Conservation (phyloP, 2,113 vertebrate species). For the Butorides virescens region DNA sequence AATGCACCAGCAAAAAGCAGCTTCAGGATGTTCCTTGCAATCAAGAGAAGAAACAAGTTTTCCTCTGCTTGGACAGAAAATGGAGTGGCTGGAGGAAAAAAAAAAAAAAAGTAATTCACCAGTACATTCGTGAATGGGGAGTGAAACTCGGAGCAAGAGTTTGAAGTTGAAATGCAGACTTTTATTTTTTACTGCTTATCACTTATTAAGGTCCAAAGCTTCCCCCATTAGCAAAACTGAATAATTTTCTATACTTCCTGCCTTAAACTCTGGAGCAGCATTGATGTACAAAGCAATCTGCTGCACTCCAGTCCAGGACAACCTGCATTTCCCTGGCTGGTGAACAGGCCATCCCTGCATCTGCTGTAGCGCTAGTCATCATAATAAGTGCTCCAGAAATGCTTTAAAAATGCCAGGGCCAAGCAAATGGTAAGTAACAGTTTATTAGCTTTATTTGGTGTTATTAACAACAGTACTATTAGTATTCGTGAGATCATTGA, state of each 20-base stretch:
- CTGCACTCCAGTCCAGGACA: not conserved
- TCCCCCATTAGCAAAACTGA: not conserved
- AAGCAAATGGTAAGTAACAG: not conserved
- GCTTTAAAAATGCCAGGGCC: not conserved
- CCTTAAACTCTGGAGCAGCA: not conserved
- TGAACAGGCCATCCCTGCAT: not conserved
- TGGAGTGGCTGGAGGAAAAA: not conserved
- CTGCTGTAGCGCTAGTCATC: not conserved
- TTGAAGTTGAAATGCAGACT: not conserved
- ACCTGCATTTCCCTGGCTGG: not conserved
- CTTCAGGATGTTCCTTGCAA: not conserved
- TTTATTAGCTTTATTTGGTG: not conserved
- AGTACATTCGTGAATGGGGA: not conserved
- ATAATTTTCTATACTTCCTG: not conserved
- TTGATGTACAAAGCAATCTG: not conserved
- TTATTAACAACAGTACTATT: not conserved
- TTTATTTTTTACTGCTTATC: not conserved
- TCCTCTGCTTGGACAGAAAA: not conserved
- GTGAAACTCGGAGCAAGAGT: not conserved
- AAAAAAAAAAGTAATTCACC: not conserved
- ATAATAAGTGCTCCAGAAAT: not conserved
- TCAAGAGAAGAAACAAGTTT: slow-evolving; percentile 8
- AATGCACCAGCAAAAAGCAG: slow-evolving; percentile 22
- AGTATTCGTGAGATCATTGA: not conserved
- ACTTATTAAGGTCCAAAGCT: not conserved